Conservation (phyloP, 1,140 invertebrate species). For the Macrotrachela quadricornifera region DNA sequence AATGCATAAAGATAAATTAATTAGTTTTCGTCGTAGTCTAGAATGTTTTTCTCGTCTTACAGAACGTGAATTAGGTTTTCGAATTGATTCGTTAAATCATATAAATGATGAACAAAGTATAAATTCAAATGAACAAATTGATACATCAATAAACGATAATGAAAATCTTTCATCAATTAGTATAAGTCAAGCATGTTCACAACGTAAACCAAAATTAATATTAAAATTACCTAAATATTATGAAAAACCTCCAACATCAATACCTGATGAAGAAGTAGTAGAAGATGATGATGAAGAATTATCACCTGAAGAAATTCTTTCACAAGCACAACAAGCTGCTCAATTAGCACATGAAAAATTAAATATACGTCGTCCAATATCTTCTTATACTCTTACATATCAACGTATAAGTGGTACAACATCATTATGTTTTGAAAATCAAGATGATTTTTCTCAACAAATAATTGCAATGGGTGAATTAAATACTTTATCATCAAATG, state of each 20-base stretch:
- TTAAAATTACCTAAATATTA: not conserved
- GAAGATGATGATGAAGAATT: slow-evolving; percentile 39
- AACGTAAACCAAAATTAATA: slow-evolving; percentile 2
- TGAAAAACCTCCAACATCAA: not conserved
- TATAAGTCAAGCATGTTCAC: not conserved
- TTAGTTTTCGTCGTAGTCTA: not conserved
- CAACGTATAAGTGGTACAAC: no score
- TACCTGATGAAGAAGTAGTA: not conserved
- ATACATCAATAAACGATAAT: not conserved
- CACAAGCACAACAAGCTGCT: slow-evolving; percentile 44
- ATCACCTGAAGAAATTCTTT: slow-evolving; percentile 53
- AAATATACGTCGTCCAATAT: slow-evolving; percentile 30
- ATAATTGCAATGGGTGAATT: no score
- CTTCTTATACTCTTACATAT: slow-evolving; percentile 9
- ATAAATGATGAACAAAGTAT: not conserved
- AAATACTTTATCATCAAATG: no score
- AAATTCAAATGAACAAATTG: no score
- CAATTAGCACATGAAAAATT: slow-evolving; percentile 43
- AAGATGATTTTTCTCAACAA: no score
- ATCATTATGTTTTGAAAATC: no score
- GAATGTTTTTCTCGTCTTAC: not conserved
- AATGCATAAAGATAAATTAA: slow-evolving; percentile 34
- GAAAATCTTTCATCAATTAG: not conserved
- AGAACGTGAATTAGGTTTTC: not conserved
- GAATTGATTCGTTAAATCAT: not conserved